phyloP scores from a whole-genome alignment of 1,140 invertebrate genomes.

The Aculops lycopersici region DNA sequence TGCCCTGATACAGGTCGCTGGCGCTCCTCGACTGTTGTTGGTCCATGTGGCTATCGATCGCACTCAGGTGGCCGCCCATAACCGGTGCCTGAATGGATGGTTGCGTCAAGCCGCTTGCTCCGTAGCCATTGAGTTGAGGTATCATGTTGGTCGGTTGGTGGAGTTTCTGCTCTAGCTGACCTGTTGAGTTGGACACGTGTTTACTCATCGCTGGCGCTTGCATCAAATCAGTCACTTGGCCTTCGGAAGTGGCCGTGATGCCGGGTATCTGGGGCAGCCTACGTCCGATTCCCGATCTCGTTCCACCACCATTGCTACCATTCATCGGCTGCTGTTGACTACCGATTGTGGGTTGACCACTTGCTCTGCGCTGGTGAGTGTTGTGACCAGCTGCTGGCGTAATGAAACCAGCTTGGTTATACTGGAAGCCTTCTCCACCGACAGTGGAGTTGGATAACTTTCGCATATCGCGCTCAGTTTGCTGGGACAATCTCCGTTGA shows the following conservation, averaged over 20 bases:
- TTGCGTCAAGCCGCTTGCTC: not conserved
- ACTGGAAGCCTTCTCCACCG: too few species aligned
- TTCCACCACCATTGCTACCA: too few species aligned
- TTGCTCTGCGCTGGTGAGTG: too few species aligned
- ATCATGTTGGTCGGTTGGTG: too few species aligned
- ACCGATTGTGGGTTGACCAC: too few species aligned
- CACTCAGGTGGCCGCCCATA: not conserved
- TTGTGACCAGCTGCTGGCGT: too few species aligned
- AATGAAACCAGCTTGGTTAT: too few species aligned
- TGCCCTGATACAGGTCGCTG: not conserved
- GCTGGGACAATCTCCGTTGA: slow-evolving; percentile 5
- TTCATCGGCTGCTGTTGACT: too few species aligned
- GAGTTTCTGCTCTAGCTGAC: too few species aligned
- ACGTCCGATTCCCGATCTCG: not conserved
- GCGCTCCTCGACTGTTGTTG: not conserved
- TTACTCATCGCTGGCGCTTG: not conserved
- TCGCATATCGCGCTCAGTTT: not conserved
- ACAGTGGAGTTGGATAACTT: too few species aligned
- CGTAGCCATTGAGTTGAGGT: not conserved
- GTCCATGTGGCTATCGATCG: not conserved
- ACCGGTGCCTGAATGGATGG: not conserved
- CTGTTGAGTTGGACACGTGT: not conserved
- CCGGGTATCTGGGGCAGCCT: not conserved
- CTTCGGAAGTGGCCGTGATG: not conserved
- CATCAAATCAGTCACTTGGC: not conserved